Evolutionary conservation across 2,113 vertebrate genomes (phyloP), one percentile per base, ranked within the genome.

Genomic region (Psilopsiagon aurifrons): DNA sequence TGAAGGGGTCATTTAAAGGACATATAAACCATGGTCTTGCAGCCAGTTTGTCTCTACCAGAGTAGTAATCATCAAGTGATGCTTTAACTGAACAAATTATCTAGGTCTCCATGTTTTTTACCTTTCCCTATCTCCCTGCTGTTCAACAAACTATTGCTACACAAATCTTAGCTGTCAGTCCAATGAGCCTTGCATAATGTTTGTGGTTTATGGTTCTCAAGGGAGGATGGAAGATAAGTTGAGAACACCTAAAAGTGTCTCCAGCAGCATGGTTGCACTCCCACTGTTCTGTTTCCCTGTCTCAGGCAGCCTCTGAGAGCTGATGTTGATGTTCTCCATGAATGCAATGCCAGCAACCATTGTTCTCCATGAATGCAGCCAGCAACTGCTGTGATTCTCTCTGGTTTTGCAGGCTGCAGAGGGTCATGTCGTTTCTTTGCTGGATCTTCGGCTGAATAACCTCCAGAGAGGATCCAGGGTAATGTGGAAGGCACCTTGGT

Each of bases 161-260:
- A 83, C 82, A 84, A 93, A 91, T 88, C 79, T 63, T 77, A 79
- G 63, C 76, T 94, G 83, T 86, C 83, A 86, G 68, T 83, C 88
- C 85, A 79, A 28, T 87, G 54, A 90, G 86, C 73, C 57, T 59
- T 96, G 77, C 35, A 31, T 83, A 73, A 59, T 89, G 62, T 79
- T 88, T 80, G 64, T 86, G 52, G 78, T 8, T 92, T 89, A 39
- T 41, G 35, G n/a, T 62, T 68, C 35, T 20, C 47, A 71, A 37
- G 47, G 11, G 2, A 41, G 62, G 41, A 44, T 64, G 74, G 57
- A 81, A 57, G 47, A 66, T 37, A 66, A 83, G 35, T 47, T 39
- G 33, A 35, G 18, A 14, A 8, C 55, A 60, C 51, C 66, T 68
- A 57, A 75, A 69, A 73, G 43, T 9, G 1, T 73, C 70, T 20